A percentile compares a stretch with the other conserved stretches of the same genome.
Conservation (phyloP, 2,888 invertebrate species). For the Drosophila longiperda region DNA sequence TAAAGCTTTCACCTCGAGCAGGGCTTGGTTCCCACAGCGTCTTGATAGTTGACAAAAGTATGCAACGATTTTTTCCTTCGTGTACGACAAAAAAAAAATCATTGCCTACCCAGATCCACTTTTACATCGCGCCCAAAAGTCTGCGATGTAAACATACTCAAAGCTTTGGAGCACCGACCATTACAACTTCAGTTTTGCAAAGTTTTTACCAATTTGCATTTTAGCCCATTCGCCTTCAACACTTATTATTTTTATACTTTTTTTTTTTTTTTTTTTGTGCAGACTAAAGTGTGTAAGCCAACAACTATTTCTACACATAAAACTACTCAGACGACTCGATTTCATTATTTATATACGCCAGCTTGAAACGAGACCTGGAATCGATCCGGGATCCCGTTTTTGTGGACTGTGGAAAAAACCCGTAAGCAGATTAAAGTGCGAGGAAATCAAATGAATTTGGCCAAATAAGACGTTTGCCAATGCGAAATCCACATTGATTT, state of each 20-base stretch:
- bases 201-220: slow-evolving; percentile 72
- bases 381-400: slow-evolving; percentile 7
- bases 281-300: slow-evolving; percentile 39
- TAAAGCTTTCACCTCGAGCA: too few relatives aligned
- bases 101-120: too few relatives aligned
- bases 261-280: slow-evolving; percentile 15
- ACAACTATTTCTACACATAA: slow-evolving; percentile 67
- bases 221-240: slow-evolving; percentile 34
- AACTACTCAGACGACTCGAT: slow-evolving; percentile 74
- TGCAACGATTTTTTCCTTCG: too few relatives aligned
- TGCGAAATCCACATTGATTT: slow-evolving; percentile 76
- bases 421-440: slow-evolving; percentile 70
- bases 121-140: too few relatives aligned
- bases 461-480: not conserved
- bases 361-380: slow-evolving; percentile 24
- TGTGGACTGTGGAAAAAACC: slow-evolving; percentile 32
- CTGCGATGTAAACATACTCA: too few relatives aligned
- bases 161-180: too few relatives aligned
- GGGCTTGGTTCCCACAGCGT: too few relatives aligned
- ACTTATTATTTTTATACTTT: slow-evolving; percentile 19
- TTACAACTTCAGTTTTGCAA: slow-evolving; percentile 67
- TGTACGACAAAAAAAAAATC: too few relatives aligned
- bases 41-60: too few relatives aligned
- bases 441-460: slow-evolving; percentile 66
- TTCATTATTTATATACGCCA: slow-evolving; percentile 68